These are phyloP conservation scores for Diloba caeruleocephala DNA, from an alignment of 2,888 invertebrate genomes.

Conservation along the genomic window DNA sequence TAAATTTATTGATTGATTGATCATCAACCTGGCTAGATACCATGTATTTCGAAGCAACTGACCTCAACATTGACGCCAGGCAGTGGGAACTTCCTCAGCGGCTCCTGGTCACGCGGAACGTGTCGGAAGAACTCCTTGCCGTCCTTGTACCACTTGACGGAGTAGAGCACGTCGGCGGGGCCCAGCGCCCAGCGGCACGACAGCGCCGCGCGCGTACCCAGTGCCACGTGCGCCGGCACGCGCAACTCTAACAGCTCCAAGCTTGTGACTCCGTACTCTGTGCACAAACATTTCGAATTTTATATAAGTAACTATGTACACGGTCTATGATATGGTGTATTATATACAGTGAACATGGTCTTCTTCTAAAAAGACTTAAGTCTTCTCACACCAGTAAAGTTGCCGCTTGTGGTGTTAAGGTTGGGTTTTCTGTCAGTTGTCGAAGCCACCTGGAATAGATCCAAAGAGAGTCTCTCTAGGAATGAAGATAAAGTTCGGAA, in stretches of 20 bases:
- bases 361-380: too few species aligned
- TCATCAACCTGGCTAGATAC: too few species aligned
- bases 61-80: conserved; percentile 96
- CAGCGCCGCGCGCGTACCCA: conserved; percentile 93
- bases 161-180: conserved; percentile 94
- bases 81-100: conserved; percentile 93
- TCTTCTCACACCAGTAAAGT: too few species aligned
- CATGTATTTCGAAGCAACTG: background rate
- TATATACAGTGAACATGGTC: too few species aligned
- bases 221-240: conserved; percentile 94
- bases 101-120: conserved; percentile 94
- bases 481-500: too few species aligned
- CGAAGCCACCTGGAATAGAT: too few species aligned
- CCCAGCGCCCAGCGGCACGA: conserved; percentile 94
- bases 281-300: conserved; percentile 6
- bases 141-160: conserved; percentile 98
- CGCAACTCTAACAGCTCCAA: conserved; percentile 93
- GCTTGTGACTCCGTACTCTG: conserved; percentile 76
- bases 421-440: too few species aligned
- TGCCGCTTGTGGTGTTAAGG: too few species aligned
- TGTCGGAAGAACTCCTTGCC: conserved; percentile 96
- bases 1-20: too few species aligned
- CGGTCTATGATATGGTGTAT: too few species aligned
- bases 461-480: too few species aligned
- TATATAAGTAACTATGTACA: too few species aligned